A percentile compares a stretch with the other conserved stretches of the same genome.
Conservation (phyloP, 2,888 invertebrate species). For the Diogma glabrata region DNA sequence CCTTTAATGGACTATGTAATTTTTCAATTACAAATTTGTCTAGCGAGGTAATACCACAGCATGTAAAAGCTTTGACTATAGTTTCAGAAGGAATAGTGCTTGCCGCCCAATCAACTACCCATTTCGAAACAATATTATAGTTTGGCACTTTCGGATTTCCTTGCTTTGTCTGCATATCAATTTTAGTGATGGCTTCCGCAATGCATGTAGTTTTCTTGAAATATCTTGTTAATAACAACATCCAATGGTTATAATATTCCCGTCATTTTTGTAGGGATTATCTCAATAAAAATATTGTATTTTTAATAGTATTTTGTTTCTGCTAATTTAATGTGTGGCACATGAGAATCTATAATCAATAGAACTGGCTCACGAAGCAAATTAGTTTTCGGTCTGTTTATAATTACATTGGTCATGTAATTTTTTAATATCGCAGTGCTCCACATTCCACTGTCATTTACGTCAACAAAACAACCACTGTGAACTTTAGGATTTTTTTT, state of each 20-base stretch:
- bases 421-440: neutral
- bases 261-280: constrained; percentile 6
- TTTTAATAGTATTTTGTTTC: constrained; percentile 1
- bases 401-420: constrained; percentile 1
- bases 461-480: neutral
- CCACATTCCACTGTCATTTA: neutral
- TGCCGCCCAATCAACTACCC: neutral
- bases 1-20: neutral
- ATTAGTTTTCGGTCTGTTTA: neutral
- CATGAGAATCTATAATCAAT: constrained; percentile 7
- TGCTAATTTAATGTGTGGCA: neutral
- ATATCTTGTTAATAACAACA: constrained; percentile 1
- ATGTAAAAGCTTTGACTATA: neutral
- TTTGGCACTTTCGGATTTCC: constrained; percentile 7
- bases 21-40: neutral
- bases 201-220: constrained; percentile 7
- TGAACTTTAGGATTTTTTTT: constrained; percentile 3
- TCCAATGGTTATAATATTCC: neutral
- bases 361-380: constrained; percentile 5
- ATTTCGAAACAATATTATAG: neutral
- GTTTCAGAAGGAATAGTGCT: neutral
- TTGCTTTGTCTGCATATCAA: constrained; percentile 2
- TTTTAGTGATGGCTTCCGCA: neutral
- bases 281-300: neutral
- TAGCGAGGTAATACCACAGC: too few species aligned